Conservation (phyloP, 1,140 invertebrate genomes). For the Cryptotermes secundus region DNA sequence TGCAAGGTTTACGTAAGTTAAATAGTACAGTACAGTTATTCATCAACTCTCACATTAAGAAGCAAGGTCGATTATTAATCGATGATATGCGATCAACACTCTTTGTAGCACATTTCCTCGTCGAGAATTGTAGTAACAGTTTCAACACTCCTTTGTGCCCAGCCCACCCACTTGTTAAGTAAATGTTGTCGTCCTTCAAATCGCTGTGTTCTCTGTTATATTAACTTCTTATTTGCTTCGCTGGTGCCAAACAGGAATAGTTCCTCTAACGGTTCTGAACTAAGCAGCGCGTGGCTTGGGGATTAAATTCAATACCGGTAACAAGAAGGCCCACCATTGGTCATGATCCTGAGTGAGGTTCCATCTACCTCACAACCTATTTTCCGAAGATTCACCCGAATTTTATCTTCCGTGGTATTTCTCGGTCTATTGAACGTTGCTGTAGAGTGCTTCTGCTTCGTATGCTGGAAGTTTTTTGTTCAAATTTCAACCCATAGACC, state of each 20-base stretch:
- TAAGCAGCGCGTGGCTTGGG: background rate
- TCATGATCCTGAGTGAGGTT: too few species aligned
- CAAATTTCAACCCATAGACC: too few species aligned
- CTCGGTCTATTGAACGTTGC: too few species aligned
- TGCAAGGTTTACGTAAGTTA: background rate
- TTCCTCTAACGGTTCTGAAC: background rate
- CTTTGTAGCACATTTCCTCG: background rate
- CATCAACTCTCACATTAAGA: background rate
- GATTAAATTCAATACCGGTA: too few species aligned
- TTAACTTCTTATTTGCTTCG: background rate
- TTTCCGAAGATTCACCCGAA: too few species aligned
- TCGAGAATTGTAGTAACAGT: background rate
- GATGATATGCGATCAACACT: background rate
- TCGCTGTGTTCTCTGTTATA: background rate
- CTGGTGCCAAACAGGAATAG: background rate
- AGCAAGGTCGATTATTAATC: background rate
- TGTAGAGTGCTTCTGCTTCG: too few species aligned
- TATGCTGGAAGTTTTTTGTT: too few species aligned
- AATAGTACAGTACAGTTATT: background rate
- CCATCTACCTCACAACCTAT: too few species aligned
- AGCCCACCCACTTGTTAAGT: background rate
- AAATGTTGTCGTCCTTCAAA: background rate
- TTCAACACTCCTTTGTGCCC: background rate
- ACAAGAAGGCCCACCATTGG: too few species aligned
- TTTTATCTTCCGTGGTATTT: too few species aligned